Evolutionary conservation across 2,888 invertebrate species (phyloP), one percentile per base, ranked within the genome.

Genomic region (Synergus itoensis): DNA sequence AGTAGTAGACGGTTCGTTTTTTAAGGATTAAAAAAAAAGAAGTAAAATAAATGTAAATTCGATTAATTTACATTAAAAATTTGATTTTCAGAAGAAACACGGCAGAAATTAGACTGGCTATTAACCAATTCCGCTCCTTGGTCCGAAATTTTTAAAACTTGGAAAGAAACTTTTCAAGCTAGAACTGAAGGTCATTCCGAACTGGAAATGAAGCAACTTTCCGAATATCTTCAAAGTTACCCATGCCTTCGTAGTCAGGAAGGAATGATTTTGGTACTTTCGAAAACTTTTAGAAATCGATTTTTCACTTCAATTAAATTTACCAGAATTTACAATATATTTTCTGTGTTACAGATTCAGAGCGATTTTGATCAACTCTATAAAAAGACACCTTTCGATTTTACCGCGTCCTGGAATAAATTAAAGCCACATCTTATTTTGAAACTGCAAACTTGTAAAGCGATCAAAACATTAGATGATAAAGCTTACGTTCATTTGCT

Each of bases 391-490:
- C 48, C 48, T 36, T 73, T 73, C 11, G 16, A 73, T 45, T 48
- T 73, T 11, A 36, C 28, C 4, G 45, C 16, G 0, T 28, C 53
- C 11, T 73, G 73, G 73, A 73, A 45, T 53, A 11, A 3, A 53
- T 28, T 73, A n/a, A 73, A 73, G 2, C 53, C 28, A 16, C 73
- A 73, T 73, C 14, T 73, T 5, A 73, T 73, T 53, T 28, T 36
- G 28, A 73, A 73, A 28, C 14, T 73, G n/a, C 73, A 73, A 53
- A 16, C 45, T 5, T 73, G 73, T 8, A 73, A 36, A 36, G 48
- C 48, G 36, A 73, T 73, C 16, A 73, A 73, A 12, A 73, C 73
- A 4, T 28, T 73, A n/a, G 65, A 65, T 9, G 77, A 77, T 64
- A 53, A 53, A 57, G 77, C 77, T 14, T 65, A 65, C 8, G 63